phyloP scores from a whole-genome alignment of 2,888 invertebrate genomes.

The Polia nebulosa region DNA sequence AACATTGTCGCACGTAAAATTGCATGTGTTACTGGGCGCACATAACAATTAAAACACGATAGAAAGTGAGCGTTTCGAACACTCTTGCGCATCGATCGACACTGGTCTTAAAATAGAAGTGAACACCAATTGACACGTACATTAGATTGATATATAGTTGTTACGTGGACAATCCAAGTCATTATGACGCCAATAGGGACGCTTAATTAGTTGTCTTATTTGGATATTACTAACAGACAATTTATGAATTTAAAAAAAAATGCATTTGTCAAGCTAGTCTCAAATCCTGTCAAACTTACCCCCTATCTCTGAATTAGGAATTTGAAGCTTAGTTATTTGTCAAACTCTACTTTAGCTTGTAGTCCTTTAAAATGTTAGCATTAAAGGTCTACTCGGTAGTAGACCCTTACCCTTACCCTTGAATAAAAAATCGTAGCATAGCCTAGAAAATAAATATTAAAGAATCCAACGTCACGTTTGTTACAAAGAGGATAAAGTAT shows the following conservation, averaged over 20 bases:
- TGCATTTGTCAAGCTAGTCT: not conserved
- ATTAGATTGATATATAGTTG: conserved; percentile 71
- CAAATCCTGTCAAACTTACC: not conserved
- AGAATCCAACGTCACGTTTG: too few relatives aligned
- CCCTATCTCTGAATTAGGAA: not conserved
- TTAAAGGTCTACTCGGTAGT: not conserved
- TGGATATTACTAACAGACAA: not conserved
- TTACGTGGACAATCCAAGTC: conserved; percentile 60
- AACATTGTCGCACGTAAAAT: conserved; percentile 89
- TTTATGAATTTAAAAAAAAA: not conserved
- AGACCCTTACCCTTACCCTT: not conserved
- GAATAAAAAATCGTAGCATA: too few relatives aligned
- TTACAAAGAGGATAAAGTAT: too few relatives aligned
- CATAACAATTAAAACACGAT: conserved; percentile 90
- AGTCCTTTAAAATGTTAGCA: not conserved
- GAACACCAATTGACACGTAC: conserved; percentile 84
- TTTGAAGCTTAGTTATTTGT: not conserved
- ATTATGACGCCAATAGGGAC: conserved; percentile 45
- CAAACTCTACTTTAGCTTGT: not conserved
- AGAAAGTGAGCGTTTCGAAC: conserved; percentile 87
- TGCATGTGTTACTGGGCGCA: conserved; percentile 85
- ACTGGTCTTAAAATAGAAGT: conserved; percentile 83
- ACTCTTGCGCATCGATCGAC: conserved; percentile 78
- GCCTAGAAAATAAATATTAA: too few relatives aligned
- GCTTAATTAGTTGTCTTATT: conserved; percentile 20